phyloP scores from a whole-genome alignment of 2,888 invertebrate genomes.

The Epinotia demarniana region DNA sequence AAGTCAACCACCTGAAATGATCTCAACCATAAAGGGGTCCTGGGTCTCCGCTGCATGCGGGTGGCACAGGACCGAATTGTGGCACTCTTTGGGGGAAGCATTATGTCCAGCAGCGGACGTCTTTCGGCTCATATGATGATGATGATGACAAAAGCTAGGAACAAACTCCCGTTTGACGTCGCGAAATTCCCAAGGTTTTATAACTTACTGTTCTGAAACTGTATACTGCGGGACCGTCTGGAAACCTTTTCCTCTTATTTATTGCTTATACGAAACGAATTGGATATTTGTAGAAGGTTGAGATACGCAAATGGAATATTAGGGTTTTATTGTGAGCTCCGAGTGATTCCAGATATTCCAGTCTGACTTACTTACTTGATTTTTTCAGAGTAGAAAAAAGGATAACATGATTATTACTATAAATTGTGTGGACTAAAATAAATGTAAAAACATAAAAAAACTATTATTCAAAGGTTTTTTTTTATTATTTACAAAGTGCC shows the following conservation, averaged over 20 bases:
- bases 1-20: too few relatives aligned
- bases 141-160: background rate
- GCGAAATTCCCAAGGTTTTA: background rate
- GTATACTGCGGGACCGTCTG: slow-evolving; percentile 67
- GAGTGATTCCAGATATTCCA: background rate
- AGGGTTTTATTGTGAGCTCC: slow-evolving; percentile 53
- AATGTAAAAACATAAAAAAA: too few relatives aligned
- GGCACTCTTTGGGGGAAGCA: background rate
- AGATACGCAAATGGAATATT: slow-evolving; percentile 73
- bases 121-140: too few relatives aligned
- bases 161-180: background rate
- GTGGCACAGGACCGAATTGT: too few relatives aligned
- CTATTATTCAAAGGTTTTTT: too few relatives aligned
- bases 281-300: slow-evolving; percentile 82
- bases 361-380: slow-evolving; percentile 18
- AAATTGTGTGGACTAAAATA: background rate
- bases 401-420: background rate
- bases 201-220: slow-evolving; percentile 30
- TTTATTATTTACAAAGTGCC: too few relatives aligned
- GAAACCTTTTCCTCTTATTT: slow-evolving; percentile 84
- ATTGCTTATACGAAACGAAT: slow-evolving; percentile 84
- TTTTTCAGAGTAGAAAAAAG: slow-evolving; percentile 3
- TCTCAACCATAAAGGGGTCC: too few relatives aligned
- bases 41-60: too few relatives aligned
- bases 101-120: too few relatives aligned